These are phyloP conservation scores for Drosophila diplacantha DNA, from an alignment of 2,888 invertebrate species.

Conservation along the genomic window DNA sequence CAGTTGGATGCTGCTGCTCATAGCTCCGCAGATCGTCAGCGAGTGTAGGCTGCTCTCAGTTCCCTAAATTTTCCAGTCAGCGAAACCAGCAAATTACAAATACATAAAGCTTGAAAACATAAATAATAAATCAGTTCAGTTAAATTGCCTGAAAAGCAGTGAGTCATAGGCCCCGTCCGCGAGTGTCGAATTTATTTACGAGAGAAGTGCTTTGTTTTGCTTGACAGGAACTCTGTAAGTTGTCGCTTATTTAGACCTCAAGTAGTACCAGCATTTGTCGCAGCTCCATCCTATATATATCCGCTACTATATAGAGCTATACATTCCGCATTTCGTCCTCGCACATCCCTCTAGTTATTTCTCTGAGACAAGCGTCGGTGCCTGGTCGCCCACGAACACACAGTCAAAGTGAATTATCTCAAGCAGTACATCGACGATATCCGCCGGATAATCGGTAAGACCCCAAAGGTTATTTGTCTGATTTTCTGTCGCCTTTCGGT, in stretches of 20 bases:
- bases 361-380: conserved; percentile 42
- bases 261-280: conserved; percentile 46
- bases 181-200: conserved; percentile 11
- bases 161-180: conserved; percentile 31
- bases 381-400: conserved; percentile 54
- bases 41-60: conserved; percentile 76
- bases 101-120: not conserved
- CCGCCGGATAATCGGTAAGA: conserved; percentile 79
- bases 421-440: conserved; percentile 79
- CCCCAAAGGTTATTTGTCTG: conserved; percentile 22
- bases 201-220: conserved; percentile 13
- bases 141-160: not conserved
- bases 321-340: conserved; percentile 44
- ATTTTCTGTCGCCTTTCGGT: conserved; percentile 38
- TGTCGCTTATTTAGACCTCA: conserved; percentile 31
- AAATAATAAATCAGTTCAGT: not conserved
- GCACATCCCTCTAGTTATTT: conserved; percentile 43
- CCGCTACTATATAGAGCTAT: conserved; percentile 9
- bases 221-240: conserved; percentile 56
- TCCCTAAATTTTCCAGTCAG: conserved; percentile 31
- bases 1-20: conserved; percentile 73
- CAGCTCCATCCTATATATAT: conserved; percentile 34
- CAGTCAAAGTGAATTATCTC: conserved; percentile 78
- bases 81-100: conserved; percentile 8
- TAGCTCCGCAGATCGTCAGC: conserved; percentile 78